These are phyloP conservation scores for Aphelenchoides besseyi DNA, from an alignment of 1,140 invertebrate species.

Conservation along the genomic window DNA sequence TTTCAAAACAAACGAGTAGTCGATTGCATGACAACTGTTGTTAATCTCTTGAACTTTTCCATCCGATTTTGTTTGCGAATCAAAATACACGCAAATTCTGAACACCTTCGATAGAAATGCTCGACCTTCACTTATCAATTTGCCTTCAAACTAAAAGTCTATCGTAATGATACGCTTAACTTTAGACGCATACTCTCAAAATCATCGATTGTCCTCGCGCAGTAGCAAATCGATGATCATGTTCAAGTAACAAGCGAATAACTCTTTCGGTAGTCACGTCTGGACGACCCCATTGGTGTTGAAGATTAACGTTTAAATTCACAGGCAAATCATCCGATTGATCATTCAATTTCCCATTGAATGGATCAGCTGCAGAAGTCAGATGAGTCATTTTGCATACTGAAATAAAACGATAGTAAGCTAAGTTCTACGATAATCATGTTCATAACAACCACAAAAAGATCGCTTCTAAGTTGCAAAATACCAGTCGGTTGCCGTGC, in stretches of 20 bases:
- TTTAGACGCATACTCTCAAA: not conserved
- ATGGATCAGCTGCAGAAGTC: too few species aligned
- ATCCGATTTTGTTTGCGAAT: not conserved
- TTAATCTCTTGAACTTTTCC: not conserved
- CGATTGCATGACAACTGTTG: too few species aligned
- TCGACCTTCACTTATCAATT: constrained; percentile 4
- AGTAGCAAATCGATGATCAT: not conserved
- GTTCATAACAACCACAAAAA: too few species aligned
- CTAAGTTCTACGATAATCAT: too few species aligned
- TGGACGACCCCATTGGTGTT: not conserved
- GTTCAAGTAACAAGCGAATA: not conserved
- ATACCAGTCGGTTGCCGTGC: too few species aligned
- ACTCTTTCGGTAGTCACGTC: constrained; percentile 3
- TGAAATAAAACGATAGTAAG: too few species aligned
- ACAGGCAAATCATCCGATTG: not conserved
- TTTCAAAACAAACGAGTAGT: constrained; percentile 4
- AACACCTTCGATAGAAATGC: constrained; percentile 7
- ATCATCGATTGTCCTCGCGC: not conserved
- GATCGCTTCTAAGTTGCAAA: too few species aligned
- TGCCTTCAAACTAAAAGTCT: constrained; percentile 5
- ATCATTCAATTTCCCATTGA: too few species aligned
- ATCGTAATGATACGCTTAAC: not conserved
- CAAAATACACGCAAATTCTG: not conserved
- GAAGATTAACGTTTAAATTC: not conserved
- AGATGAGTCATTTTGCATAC: too few species aligned